Base-by-base conservation (phyloP, 2,797 vertebrate genomes). In the Alcedo quadribrachys region DNA sequence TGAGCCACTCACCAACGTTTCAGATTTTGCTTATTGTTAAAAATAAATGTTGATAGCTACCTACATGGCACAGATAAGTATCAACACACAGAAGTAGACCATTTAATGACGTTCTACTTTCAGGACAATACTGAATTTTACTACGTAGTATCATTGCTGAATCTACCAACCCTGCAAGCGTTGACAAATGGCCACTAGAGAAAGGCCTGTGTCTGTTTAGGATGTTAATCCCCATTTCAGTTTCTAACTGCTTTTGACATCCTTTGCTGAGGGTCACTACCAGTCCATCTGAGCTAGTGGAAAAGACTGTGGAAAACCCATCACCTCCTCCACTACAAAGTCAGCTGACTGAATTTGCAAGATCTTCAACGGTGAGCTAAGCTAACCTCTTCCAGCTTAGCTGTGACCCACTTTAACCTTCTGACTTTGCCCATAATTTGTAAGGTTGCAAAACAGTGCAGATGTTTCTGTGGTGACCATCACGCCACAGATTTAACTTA, bases 161-260 rank as follows among this genome's bases (percentile, higher is more conserved):
- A 82, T 50, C 60, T 71, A 66, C 63, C 85, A 68, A 15, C 82
- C 66, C 50, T 80, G 54, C 0, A 2, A 71, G 54, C 68, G 73
- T 15, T 45, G 74, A 86, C 60, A 86, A 94, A 88, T 17, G 48
- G 35, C 54, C 69, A 37, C 58, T 33, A 48, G 27, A 74, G 58
- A 82, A 89, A 89, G 85, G 62, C 58, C 66, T 62, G 50, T 57
- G 65, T n/a, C 85, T 94, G 15, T 57, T 94, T 82, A 85, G 68
- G 78, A 82, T 87, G 84, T 58, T 90, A 85, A 85, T 90, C 71
- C 71, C 53, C 61, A 74, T 90, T 93, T 87, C 53, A 40, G 53
- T 65, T 94, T 80, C 75, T 88, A 91, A 90, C 88, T 84, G 65
- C 63, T 87, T 91, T 70, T 90, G 65, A 85, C 65, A 77, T 65